Base-by-base conservation (phyloP, 2,113 vertebrate species). In the Myrmecophaga tridactyla region DNA sequence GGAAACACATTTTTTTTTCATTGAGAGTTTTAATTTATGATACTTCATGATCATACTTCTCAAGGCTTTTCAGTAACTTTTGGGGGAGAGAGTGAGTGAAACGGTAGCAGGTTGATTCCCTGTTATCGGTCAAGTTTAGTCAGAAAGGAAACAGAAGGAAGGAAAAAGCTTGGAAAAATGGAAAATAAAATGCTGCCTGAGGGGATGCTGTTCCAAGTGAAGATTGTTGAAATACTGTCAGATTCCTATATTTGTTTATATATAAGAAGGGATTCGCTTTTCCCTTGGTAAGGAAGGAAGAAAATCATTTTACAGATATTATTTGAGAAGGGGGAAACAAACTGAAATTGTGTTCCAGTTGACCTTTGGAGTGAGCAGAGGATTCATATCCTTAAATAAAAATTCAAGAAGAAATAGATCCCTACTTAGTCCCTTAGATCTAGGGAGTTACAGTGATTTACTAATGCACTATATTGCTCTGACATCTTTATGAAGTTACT, bases 401-500 rank as follows among this genome's bases (percentile, higher is more conserved):
- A 82, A 63, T 75, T 88, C 36, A 70, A 56, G 67, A 92, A 80
- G 77, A 85, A 87, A 85, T 86, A 88, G 92, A 77, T 82, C 48
- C 80, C 5, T 82, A 60, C 86, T 82, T 95, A 77, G 48, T 94
- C 48, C 48, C 90, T 88, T 80, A 77, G 82, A 65, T 91, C 85
- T 60, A 36, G 86, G 78, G 39, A 96, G 65, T 80, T 91, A 43
- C 0, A 4, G 43, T 96, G 96, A 95, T 96, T 96, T 96, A 96
- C 82, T 94, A 77, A 86, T 7, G n/a, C n/a, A 80, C 83, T 86
- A 3, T 82, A 89, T 90, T 86, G 89, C 81, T 56, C 6, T 83
- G 94, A 89, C 95, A 96, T 96, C 96, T 97, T 97, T 97, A 96
- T 96, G 92, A 96, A 97, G 97, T 96, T 85, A 72, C 92, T 96